Percentiles rank a stretch among this genome's conserved stretches.
Conservation (phyloP, 2,888 invertebrate species). For the Euzophera pinguis region DNA sequence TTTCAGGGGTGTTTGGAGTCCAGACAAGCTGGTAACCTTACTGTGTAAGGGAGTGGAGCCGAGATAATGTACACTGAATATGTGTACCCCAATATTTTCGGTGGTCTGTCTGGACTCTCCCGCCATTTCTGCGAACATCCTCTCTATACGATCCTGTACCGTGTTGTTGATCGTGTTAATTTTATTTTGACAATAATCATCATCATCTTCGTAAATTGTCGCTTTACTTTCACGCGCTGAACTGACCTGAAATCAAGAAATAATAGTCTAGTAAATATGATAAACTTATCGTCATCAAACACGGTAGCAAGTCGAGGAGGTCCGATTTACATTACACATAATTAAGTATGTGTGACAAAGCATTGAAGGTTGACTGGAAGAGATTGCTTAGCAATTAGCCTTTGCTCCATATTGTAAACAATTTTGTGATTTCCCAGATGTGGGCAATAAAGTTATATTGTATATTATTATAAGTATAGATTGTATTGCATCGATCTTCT, state of each 20-base stretch:
- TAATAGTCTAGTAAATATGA: background rate
- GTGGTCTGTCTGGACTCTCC: conserved; percentile 72
- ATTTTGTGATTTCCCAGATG: too few species aligned
- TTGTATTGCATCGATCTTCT: conserved; percentile 93
- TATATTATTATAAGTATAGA: too few species aligned
- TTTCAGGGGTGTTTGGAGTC: conserved; percentile 89
- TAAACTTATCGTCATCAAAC: too few species aligned
- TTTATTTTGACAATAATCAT: conserved; percentile 61
- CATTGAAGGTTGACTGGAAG: too few species aligned
- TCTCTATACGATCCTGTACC: conserved; percentile 92
- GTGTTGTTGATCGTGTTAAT: conserved; percentile 78
- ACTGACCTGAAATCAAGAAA: conserved; percentile 47
- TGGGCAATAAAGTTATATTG: too few species aligned
- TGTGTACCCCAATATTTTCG: conserved; percentile 77
- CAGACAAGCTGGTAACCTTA: conserved; percentile 90
- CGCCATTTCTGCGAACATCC: conserved; percentile 89
- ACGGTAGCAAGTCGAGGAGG: too few species aligned
- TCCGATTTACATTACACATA: too few species aligned
- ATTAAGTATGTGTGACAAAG: too few species aligned
- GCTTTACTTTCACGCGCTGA: conserved; percentile 52
- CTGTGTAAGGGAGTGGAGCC: conserved; percentile 89
- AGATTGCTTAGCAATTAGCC: too few species aligned
- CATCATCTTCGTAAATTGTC: conserved; percentile 63
- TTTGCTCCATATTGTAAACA: too few species aligned
- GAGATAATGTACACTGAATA: conserved; percentile 88